Evolutionary conservation across 2,888 invertebrate genomes (phyloP), one percentile per base, ranked within the genome.

Genomic region (Morpho achilles): DNA sequence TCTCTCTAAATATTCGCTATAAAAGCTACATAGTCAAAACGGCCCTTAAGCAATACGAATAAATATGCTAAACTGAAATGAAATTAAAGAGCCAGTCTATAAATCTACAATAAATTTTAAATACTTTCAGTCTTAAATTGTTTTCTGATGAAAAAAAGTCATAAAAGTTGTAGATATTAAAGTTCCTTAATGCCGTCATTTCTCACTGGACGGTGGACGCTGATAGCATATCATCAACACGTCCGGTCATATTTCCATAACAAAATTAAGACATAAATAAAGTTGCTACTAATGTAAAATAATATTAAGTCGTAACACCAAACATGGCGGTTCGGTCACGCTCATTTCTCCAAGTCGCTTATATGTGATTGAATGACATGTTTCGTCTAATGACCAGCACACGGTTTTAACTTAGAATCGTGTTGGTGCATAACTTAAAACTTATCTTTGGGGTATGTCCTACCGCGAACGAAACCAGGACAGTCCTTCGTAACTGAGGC

Each of bases 211-310:
- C 67, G 56, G 58, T 67, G 63, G 64, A 56, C 67, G 56, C 61
- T 67, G 58, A 60, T 65, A 55, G 61, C 66, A 58, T 77, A 75
- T 82, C 84, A 82, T 82, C 76, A 82, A 63, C 69, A 69, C 74
- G 78, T 84, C 86, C 84, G 83, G 79, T 69, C 67, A 76, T 72
- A 79, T 76, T 78, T 75, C 73, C 76, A 77, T 77, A 77, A 76
- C 70, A 69, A 84, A 87, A 89, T 89, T 76, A 88, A 90, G 88
- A 87, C 89, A 87, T 88, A 76, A 87, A 87, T 83, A 79, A 84
- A 79, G 71, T 78, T 70, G 67, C 65, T 67, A 63, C 72, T 75
- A 77, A 82, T 78, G 75, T 74, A 77, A 76, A 76, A 70, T 60
- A 32, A 73, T 69, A 72, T 76, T 75, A 78, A 83, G 73, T 74